A percentile compares a stretch with the other conserved stretches of the same genome.
These are phyloP conservation scores for Orthosia incerta DNA, from an alignment of 2,888 invertebrate species.

Conservation along the genomic window DNA sequence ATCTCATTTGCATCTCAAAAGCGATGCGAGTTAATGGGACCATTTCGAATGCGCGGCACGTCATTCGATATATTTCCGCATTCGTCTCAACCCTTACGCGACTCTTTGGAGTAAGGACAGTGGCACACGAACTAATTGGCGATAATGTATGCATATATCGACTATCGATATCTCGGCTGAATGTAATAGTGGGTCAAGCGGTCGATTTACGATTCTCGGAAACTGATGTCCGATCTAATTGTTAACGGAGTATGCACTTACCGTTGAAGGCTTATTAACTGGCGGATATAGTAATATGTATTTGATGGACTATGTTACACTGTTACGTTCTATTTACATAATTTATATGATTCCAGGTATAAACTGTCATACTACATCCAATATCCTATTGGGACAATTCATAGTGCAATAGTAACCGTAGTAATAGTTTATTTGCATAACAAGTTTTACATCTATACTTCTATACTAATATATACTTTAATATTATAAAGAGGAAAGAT, in stretches of 20 bases:
- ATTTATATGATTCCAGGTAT: too few relatives aligned
- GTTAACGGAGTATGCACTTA: constrained; percentile 17
- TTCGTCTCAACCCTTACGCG: constrained; percentile 86
- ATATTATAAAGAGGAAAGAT: too few relatives aligned
- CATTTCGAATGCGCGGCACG: constrained; percentile 87
- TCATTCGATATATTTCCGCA: constrained; percentile 74
- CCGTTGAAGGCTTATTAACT: not conserved
- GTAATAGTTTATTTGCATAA: too few relatives aligned
- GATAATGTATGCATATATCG: constrained; percentile 59
- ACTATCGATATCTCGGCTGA: constrained; percentile 51
- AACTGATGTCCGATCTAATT: constrained; percentile 30
- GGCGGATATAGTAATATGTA: not conserved
- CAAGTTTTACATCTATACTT: too few relatives aligned
- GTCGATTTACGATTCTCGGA: constrained; percentile 34
- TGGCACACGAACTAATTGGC: constrained; percentile 60
- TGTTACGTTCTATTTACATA: not conserved
- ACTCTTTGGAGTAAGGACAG: constrained; percentile 75
- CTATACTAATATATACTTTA: too few relatives aligned
- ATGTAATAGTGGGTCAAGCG: constrained; percentile 53
- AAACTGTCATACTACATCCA: too few relatives aligned
- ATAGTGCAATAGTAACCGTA: too few relatives aligned
- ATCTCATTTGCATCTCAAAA: constrained; percentile 89
- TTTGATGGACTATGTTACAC: not conserved
- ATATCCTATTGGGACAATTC: too few relatives aligned
- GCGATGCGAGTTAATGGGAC: constrained; percentile 87